Percentiles rank a stretch among this genome's conserved stretches.
Conservation (phyloP, 2,888 invertebrate genomes). For the Tipula lateralis region DNA sequence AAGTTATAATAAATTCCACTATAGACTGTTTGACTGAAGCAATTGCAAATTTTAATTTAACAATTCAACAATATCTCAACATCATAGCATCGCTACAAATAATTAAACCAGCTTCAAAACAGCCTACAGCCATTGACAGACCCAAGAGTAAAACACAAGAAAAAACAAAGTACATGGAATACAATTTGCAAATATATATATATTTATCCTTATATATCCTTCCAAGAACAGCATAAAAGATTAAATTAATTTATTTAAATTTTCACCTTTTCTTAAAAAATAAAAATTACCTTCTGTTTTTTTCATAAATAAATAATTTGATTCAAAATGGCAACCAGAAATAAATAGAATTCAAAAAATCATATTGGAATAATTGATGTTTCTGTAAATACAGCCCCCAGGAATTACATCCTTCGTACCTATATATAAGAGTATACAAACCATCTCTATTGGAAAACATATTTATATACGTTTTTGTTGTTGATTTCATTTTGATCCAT, state of each 20-base stretch:
- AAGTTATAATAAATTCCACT: too few relatives aligned
- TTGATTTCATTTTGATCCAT: not conserved
- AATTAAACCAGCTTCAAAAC: not conserved
- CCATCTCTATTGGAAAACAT: not conserved
- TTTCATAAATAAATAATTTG: conserved; percentile 4
- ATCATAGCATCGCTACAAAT: not conserved
- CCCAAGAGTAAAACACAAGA: not conserved
- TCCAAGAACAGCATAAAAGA: conserved; percentile 19
- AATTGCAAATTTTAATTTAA: too few relatives aligned
- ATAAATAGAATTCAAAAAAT: conserved; percentile 7
- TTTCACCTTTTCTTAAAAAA: conserved; percentile 19
- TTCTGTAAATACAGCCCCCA: not conserved
- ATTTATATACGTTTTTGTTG: not conserved
- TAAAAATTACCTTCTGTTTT: not conserved
- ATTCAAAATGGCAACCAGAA: conserved; percentile 19
- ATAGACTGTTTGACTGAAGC: too few relatives aligned
- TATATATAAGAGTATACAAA: not conserved
- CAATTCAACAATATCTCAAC: not conserved
- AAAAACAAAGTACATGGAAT: not conserved
- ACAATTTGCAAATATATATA: not conserved
- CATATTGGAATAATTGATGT: conserved; percentile 24
- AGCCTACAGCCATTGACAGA: not conserved
- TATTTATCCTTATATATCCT: not conserved
- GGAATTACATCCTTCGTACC: not conserved
- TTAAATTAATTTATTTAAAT: conserved; percentile 24